Base-by-base conservation (phyloP, 2,797 vertebrate species). In the Salmo trutta region DNA sequence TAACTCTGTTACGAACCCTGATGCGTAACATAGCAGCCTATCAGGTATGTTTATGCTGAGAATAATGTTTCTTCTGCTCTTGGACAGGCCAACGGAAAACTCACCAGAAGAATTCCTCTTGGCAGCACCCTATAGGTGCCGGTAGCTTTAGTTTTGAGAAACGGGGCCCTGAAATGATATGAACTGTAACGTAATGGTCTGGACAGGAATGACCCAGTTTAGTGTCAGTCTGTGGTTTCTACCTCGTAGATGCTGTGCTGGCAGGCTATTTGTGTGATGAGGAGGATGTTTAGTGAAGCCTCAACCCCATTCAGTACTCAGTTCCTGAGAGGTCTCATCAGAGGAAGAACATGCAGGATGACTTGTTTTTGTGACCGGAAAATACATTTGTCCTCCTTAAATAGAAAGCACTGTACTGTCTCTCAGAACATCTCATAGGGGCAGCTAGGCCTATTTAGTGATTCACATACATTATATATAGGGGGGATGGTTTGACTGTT, bases 61-160 rank as follows among this genome's bases (percentile, higher is more conserved):
- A 51, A 71, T 53, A 71, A 76, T 5, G 36, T 83, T 79, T 78
- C 56, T 80, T 52, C 70, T 79, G 51, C 33, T 83, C 65, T 78
- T 86, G 82, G 78, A 85, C 75, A n/a, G 79, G 73, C 41, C 64
- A 54, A 75, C 68, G 83, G 81, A 87, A 89, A 81, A 88, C 78
- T 24, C 1, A 51, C 17, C 4, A 75, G 53, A 82, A 54, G 76
- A 77, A 87, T 80, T 77, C 73, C 47, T 33, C 66, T 66, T 84
- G 69, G 79, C 77, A 75, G 72, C 75, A 27, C 74, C 33, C 66
- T 71, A 33, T 47, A 54, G 77, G 67, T 64, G 64, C 67, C 77
- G 54, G 82, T 53, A 51, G 65, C 86, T 80, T 85, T 82, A 73
- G 71, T 82, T 83, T 75, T 67, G 29, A 81, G 81, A 90, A 91